Evolutionary conservation across 2,113 vertebrate species (phyloP), one percentile per base, ranked within the genome.

Genomic region (Poeciliopsis occidentalis): DNA sequence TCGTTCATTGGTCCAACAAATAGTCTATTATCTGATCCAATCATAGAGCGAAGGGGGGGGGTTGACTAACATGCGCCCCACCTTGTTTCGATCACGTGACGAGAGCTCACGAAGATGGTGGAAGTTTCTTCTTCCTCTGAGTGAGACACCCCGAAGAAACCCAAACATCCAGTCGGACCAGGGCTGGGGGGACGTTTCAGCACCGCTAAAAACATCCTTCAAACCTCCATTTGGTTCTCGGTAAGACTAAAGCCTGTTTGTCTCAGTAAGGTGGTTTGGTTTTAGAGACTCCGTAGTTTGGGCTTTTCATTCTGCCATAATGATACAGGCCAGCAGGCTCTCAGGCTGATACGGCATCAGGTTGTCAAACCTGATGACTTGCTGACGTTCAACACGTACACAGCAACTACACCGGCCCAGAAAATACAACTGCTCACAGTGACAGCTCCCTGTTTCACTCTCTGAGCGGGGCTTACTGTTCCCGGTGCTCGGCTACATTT

Each of bases 61-160:
- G 27, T 27, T 13, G 37, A 60, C 68, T 11, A 13, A 64, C 75
- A 24, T 39, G 78, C 76, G 83, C 87, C 85, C 90, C 89, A 89
- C 90, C 90, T 91, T 88, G 89, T 90, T 88, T 92, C 87, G 81
- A 80, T 94, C 92, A 94, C 88, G 86, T 94, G 93, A 93, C 76
- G 57, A 44, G 24, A 73, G 81, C 78, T 69, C 61, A 69, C 68
- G 91, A 92, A 91, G 88, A 91, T 93, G 92, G 92, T 93, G 90
- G 92, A 93, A 94, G 91, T 94, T 93, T 92, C 69, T 86, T 76
- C 74, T 90, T 85, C 84, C 85, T 87, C 70, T 82, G 85, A 86
- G 88, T 92, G 82, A 91, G 87, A 12, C 80, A 12, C 80, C 68
- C 71, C 73, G 82, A 81, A 60, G 73, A 87, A 86, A 87, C 67